A percentile compares a stretch with the other conserved stretches of the same genome.
phyloP scores from a whole-genome alignment of 2,888 invertebrate genomes.

The Parasteatoda lunata region DNA sequence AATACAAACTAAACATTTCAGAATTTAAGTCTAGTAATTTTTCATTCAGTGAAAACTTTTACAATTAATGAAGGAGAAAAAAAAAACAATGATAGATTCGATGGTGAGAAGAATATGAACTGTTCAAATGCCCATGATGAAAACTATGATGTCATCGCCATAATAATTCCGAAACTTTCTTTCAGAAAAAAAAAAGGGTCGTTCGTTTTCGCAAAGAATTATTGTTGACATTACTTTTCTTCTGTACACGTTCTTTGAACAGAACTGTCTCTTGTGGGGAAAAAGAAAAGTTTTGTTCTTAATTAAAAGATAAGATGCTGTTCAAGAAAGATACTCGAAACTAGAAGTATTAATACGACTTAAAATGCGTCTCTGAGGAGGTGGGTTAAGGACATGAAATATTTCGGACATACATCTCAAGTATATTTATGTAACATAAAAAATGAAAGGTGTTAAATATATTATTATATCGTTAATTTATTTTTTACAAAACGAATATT shows the following conservation, averaged over 20 bases:
- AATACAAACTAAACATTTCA: too few relatives aligned
- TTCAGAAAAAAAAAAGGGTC: not conserved
- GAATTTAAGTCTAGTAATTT: too few relatives aligned
- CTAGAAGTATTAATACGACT: constrained; percentile 8
- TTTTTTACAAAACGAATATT: too few relatives aligned
- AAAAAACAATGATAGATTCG: too few relatives aligned
- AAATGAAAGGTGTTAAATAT: not conserved
- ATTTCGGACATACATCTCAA: not conserved
- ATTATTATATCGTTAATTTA: too few relatives aligned
- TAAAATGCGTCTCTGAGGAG: not conserved
- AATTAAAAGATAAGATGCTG: constrained; percentile 5
- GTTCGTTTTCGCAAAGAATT: constrained; percentile 12
- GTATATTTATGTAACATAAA: not conserved
- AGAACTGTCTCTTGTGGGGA: not conserved
- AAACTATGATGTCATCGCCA: not conserved
- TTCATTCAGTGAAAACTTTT: too few relatives aligned
- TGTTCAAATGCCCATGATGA: not conserved
- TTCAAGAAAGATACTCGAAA: not conserved
- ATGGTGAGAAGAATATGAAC: too few relatives aligned
- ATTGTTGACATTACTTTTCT: constrained; percentile 22
- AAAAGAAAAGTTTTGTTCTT: constrained; percentile 5
- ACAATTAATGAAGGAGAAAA: too few relatives aligned
- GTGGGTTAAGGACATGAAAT: not conserved
- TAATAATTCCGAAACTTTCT: not conserved
- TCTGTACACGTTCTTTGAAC: constrained; percentile 37